Conservation (phyloP, 2,888 invertebrate genomes). For the Lasioglossum oenotherae region DNA sequence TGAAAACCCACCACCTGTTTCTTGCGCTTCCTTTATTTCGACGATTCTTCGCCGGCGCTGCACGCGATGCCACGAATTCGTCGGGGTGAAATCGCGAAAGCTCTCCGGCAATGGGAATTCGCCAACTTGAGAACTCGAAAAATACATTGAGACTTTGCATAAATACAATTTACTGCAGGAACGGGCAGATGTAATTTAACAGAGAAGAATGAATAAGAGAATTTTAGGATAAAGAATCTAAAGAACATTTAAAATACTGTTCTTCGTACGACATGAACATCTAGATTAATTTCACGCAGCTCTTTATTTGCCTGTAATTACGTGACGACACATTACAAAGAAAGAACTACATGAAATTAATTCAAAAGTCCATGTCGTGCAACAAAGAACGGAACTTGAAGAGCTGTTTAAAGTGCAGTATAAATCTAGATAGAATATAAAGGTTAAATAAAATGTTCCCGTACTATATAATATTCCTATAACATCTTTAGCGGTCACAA, state of each 20-base stretch:
- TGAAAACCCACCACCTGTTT: constrained; percentile 12
- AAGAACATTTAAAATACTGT: too few species aligned
- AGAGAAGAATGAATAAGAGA: too few species aligned
- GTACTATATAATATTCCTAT: background rate
- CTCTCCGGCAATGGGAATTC: background rate
- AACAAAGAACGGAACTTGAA: background rate
- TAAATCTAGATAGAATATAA: background rate
- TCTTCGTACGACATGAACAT: background rate
- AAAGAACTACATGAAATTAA: background rate
- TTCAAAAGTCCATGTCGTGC: too few species aligned
- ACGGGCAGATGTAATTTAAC: too few species aligned
- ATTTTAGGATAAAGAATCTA: too few species aligned
- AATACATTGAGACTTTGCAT: too few species aligned
- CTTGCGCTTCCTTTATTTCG: background rate
- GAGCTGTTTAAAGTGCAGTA: background rate
- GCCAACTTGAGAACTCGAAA: background rate
- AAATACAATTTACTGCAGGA: too few species aligned
- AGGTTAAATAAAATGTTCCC: too few species aligned
- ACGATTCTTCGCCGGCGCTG: background rate
- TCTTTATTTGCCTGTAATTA: background rate
- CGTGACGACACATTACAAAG: background rate
- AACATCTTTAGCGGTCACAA: background rate
- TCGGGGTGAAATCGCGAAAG: background rate
- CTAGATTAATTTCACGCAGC: background rate
- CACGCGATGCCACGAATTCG: background rate